Base-by-base conservation (phyloP, 2,797 vertebrate genomes). In the Centropyge bicolor region DNA sequence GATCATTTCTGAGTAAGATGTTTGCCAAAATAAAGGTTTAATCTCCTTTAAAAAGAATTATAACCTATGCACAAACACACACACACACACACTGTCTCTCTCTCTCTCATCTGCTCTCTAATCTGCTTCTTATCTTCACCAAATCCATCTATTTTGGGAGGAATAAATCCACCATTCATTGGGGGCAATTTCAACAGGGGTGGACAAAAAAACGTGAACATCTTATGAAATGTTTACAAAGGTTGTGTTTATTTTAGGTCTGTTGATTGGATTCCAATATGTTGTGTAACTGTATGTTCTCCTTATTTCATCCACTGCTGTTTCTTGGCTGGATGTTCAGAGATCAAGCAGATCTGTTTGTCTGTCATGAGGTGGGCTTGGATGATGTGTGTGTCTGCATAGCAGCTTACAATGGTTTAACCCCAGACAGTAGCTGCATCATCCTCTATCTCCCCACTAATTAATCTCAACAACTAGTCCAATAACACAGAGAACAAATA, bases 1-100 rank as follows among this genome's bases (percentile, higher is more conserved):
- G 90, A 91, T 90, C 14, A 90, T 87, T 86, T 89, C 76, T 80
- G 80, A 84, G 72, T 41, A 85, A 88, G 75, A 89, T 85, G 83
- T 88, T 88, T 90, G 87, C 86, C 87, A 91, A 91, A 92, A 90
- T 86, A 92, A 88, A 90, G 72, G 83, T 87, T 90, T 91, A 92
- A 91, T 92, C 88, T 86, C 77, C 82, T 89, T 89, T 85, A 83
- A 84, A 88, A 75, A 74, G 74, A 91, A 89, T 86, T 89, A 87
- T 68, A 91, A 86, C 59, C 76, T 83, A 57, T 70, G 14, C 48
- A 57, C 48, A 35, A 57, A 62, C 49, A 62, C 51, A 59, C 73
- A 74, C n/a, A 73, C 43, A 68, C 72, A 71, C 48, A 52, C 24
- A 55, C 45, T n/a, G n/a, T 31, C 27, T 31, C 27, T 31, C 27